Evolutionary conservation across 2,113 vertebrate species (phyloP).

Genomic region (Pteruthius melanotis): DNA sequence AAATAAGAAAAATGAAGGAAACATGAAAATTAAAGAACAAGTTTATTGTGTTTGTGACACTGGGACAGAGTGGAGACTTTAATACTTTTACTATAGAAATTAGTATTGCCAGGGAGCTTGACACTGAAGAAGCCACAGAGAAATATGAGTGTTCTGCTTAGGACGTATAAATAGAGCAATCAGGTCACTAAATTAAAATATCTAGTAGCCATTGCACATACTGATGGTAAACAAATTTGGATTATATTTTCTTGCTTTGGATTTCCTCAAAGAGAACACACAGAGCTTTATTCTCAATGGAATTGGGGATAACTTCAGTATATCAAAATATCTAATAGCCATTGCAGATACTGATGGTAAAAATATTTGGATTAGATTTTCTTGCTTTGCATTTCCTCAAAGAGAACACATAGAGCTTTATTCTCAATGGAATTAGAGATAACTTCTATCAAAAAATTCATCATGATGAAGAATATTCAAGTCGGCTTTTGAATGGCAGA

Average conservation of each 20-base stretch:
- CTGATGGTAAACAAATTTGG: background rate
- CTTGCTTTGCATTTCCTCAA: background rate
- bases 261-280: background rate
- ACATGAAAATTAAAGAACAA: background rate
- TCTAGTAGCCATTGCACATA: background rate
- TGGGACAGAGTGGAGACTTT: background rate
- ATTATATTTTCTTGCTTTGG: background rate
- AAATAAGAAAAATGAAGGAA: background rate
- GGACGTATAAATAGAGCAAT: background rate
- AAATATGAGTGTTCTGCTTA: background rate
- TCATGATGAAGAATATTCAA: background rate
- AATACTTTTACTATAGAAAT: background rate
- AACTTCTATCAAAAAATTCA: background rate
- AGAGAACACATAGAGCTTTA: background rate
- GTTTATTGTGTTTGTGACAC: background rate
- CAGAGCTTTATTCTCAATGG: background rate
- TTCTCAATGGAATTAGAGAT: background rate
- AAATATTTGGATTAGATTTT: background rate
- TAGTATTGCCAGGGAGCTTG: background rate
- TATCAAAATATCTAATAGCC: background rate
- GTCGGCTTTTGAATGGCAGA: background rate
- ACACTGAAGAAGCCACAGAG: background rate
- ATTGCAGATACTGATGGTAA: background rate
- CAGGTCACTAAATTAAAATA: background rate
- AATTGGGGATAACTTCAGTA: too few relatives aligned